Evolutionary conservation across 2,113 vertebrate genomes (phyloP), one percentile per base, ranked within the genome.

Genomic region (Bambusicola thoracicus): DNA sequence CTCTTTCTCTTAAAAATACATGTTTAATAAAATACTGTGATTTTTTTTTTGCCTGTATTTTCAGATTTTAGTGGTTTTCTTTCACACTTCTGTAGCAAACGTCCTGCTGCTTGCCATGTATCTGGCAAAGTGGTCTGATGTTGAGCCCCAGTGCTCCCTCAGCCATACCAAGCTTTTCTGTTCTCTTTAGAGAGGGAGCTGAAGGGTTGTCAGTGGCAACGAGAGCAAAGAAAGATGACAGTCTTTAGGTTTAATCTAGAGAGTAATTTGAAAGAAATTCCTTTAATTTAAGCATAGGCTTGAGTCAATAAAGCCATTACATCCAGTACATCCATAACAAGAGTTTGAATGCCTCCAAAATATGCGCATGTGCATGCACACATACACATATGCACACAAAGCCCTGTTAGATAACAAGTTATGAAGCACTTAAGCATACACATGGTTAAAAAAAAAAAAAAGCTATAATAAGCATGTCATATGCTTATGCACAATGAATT

Each of bases 191-290:
- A 78, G 66, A 62, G 21, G 49, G 19, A 90, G 19, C 46, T 85
- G 77, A 82, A 77, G 82, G 34, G 32, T 55, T 82, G 65, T 70
- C 65, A 77, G 65, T 22, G 27, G 46, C 77, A 86, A 82, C 51
- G 43, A n/a, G 40, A 36, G 40, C 19, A 49, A 67, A 61, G 40
- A 86, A 67, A 61, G 53, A 78, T 72, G 13, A 24, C 10, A 29
- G 30, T 22, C 34, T 67, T 67, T 81, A 62, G 22, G 51, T 73
- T 77, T 67, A 55, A 81, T 67, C 81, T 61, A 48, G 81, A 90
- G 25, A 55, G 29, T n/a, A 29, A 61, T 81, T 81, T 73, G 48
- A 56, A 77, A 82, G 44, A 82, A 77, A 77, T 72, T 48, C 8
- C 27, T 19, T 81, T 77, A 44, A 82, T 77, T 86, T 67, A 81